These are phyloP conservation scores for Temnothorax longispinosus DNA, from an alignment of 1,140 invertebrate genomes.

Conservation along the genomic window DNA sequence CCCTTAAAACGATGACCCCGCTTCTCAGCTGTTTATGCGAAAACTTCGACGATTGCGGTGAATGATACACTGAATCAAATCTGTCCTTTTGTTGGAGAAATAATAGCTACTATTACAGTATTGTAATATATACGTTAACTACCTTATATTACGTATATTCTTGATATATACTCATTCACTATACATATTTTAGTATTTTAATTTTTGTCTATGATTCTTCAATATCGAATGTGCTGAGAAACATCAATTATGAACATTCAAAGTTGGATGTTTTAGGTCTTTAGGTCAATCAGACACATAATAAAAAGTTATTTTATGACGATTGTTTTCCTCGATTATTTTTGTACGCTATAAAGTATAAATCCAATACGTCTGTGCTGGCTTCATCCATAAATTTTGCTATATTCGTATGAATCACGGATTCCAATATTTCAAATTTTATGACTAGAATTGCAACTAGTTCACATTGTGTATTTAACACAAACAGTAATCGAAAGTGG, in stretches of 20 bases:
- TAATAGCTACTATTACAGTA: background rate
- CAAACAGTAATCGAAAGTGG: background rate
- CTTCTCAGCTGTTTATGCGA: slow-evolving; percentile 18
- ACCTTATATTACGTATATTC: background rate
- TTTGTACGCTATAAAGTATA: background rate
- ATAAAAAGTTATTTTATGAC: background rate
- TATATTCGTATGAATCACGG: background rate
- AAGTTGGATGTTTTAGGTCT: background rate
- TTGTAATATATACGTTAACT: background rate
- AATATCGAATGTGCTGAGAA: background rate
- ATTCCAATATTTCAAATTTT: slow-evolving; percentile 12
- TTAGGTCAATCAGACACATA: background rate
- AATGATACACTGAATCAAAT: background rate
- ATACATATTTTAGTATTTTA: background rate
- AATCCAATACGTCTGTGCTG: background rate
- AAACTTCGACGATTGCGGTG: slow-evolving; percentile 33
- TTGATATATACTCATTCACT: background rate
- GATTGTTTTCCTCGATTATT: background rate
- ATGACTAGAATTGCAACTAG: background rate
- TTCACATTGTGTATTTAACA: slow-evolving; percentile 13
- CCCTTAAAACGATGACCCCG: background rate
- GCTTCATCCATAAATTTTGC: background rate
- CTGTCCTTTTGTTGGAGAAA: slow-evolving; percentile 24
- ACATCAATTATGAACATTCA: background rate
- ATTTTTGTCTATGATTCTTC: background rate